Evolutionary conservation across 2,113 vertebrate genomes (phyloP).

Genomic region (Eulacestoma nigropectus): DNA sequence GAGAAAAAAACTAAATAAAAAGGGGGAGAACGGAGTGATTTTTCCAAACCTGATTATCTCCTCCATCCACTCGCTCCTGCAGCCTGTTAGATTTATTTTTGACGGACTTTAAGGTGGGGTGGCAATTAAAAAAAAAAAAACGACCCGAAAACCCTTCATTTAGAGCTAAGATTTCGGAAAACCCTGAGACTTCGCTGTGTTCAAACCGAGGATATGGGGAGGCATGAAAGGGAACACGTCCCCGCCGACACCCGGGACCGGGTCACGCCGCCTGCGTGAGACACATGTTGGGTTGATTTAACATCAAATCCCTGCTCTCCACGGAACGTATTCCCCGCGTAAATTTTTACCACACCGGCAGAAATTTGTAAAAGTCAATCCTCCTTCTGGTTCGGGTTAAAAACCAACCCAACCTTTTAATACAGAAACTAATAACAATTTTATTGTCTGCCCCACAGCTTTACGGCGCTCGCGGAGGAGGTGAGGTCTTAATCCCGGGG

Average conservation of each 20-base stretch:
- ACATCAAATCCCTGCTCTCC: constrained; percentile 1
- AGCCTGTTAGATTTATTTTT: background rate
- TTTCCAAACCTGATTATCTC: background rate
- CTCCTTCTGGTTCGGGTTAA: constrained; percentile 47
- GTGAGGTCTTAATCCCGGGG: background rate
- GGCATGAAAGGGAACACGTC: background rate
- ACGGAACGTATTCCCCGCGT: background rate
- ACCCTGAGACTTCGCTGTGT: background rate
- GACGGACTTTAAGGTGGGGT: background rate
- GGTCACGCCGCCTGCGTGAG: background rate
- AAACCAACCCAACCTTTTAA: constrained; percentile 43
- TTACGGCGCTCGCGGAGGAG: background rate
- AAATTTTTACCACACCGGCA: background rate
- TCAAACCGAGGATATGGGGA: background rate
- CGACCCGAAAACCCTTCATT: background rate
- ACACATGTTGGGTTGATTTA: constrained; percentile 31
- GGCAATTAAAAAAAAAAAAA: background rate
- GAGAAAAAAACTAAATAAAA: background rate
- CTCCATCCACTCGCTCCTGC: background rate
- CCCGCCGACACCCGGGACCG: background rate
- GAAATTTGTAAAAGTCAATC: constrained; percentile 44
- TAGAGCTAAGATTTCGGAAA: background rate
- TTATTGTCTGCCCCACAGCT: constrained; percentile 35
- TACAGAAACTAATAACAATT: constrained; percentile 31
- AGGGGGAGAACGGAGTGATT: fast-evolving